Conservation (phyloP, 2,888 invertebrate species). For the Epinotia brunnichana region DNA sequence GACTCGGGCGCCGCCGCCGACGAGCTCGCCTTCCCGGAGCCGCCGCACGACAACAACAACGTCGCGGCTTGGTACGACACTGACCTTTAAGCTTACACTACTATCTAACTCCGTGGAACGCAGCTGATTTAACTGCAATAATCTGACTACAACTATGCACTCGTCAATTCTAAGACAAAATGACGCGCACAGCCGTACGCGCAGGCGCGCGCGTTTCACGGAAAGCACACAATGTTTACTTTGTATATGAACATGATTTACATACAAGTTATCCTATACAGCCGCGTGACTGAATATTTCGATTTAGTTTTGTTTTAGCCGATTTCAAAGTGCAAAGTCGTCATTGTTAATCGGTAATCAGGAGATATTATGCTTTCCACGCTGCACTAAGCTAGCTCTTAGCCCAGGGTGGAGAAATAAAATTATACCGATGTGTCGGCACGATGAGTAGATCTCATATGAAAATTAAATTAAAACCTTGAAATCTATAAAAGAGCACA, state of each 20-base stretch:
- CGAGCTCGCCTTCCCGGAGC: constrained; percentile 90
- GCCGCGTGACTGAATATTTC: background rate
- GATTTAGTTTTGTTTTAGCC: background rate
- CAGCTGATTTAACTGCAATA: background rate
- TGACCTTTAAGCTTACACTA: constrained; percentile 87
- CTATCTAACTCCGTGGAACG: background rate
- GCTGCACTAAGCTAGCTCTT: constrained; percentile 63
- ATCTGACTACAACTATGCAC: background rate
- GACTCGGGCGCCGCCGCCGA: constrained; percentile 91
- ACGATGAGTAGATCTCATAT: constrained; percentile 18
- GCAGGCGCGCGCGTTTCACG: background rate
- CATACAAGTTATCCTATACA: background rate
- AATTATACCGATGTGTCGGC: constrained; percentile 23
- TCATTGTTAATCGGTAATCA: constrained; percentile 18
- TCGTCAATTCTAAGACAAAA: background rate
- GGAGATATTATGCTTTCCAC: constrained; percentile 53
- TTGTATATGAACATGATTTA: background rate
- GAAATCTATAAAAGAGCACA: constrained; percentile 27
- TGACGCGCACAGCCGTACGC: background rate
- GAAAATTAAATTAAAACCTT: constrained; percentile 2
- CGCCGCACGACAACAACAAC: constrained; percentile 95
- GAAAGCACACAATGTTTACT: background rate
- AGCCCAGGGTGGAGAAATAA: constrained; percentile 57
- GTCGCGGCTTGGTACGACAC: constrained; percentile 99
- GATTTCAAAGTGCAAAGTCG: constrained; percentile 19